Conservation (phyloP, 2,113 vertebrate genomes). For the Turdus rufiventris region DNA sequence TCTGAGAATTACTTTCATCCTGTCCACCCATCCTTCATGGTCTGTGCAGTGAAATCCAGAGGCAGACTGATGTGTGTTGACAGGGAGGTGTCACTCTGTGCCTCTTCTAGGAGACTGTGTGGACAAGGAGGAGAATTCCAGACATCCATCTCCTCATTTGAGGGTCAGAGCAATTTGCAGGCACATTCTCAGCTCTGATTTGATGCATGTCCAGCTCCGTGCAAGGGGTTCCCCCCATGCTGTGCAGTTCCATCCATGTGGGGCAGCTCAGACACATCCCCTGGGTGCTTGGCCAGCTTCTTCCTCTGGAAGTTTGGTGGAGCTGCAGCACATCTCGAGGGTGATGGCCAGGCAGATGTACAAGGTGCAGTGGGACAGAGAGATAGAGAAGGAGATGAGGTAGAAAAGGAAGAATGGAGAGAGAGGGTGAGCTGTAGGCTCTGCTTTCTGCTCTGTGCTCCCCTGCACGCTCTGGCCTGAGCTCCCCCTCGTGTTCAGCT, state of each 20-base stretch:
- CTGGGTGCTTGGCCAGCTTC: rapidly evolving
- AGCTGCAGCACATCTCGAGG: neutral
- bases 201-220: rapidly evolving
- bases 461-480: neutral
- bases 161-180: neutral
- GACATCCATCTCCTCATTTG: rapidly evolving
- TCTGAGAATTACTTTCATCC: neutral
- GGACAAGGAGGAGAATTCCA: neutral
- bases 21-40: rapidly evolving
- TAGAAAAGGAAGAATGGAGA: neutral
- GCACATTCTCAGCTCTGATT: neutral
- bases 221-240: neutral
- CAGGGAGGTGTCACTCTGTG: rapidly evolving
- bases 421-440: neutral
- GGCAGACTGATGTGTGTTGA: neutral
- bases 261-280: neutral
- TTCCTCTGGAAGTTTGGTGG: rapidly evolving
- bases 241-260: rapidly evolving
- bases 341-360: rapidly evolving
- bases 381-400: neutral
- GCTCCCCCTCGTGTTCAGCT: constrained; percentile 28
- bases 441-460: neutral
- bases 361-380: too few species aligned
- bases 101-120: neutral
- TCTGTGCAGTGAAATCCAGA: neutral